phyloP scores from a whole-genome alignment of 1,140 invertebrate genomes.

The Pinna nobilis region DNA sequence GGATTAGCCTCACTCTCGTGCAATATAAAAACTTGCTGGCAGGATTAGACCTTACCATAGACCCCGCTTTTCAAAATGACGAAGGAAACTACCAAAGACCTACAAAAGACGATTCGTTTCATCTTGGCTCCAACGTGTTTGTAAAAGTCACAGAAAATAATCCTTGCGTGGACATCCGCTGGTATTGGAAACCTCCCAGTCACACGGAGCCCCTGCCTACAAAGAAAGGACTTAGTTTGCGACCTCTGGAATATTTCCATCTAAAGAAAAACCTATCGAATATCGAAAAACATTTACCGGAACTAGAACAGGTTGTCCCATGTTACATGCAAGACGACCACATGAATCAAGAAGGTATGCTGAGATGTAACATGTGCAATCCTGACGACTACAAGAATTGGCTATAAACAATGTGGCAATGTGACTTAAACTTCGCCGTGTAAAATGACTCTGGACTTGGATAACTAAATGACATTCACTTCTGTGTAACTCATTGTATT shows the following conservation, averaged over 20 bases:
- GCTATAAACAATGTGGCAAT: background rate
- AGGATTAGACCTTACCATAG: background rate
- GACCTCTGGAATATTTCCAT: constrained; percentile 1
- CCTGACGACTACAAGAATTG: constrained; percentile 18
- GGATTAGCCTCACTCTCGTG: constrained; percentile 11
- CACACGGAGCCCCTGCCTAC: background rate
- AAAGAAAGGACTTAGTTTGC: constrained; percentile 11
- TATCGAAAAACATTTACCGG: constrained; percentile 7
- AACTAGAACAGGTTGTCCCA: constrained; percentile 1
- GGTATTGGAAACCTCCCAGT: constrained; percentile 4
- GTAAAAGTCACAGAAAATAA: background rate
- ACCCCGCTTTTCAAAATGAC: background rate
- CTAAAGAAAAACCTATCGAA: background rate
- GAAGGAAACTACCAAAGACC: background rate
- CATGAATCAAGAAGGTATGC: constrained; percentile 8
- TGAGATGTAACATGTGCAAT: constrained; percentile 8
- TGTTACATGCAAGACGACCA: constrained; percentile 21
- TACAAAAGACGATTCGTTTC: background rate
- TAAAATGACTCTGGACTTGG: background rate
- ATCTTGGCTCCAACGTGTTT: background rate
- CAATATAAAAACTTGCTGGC: background rate
- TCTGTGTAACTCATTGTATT: too few relatives aligned
- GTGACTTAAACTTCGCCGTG: too few relatives aligned
- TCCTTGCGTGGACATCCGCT: constrained; percentile 14
- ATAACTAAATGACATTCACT: background rate